These are phyloP conservation scores for Misgurnus mizolepis DNA, from an alignment of 2,113 vertebrate genomes.

Conservation along the genomic window DNA sequence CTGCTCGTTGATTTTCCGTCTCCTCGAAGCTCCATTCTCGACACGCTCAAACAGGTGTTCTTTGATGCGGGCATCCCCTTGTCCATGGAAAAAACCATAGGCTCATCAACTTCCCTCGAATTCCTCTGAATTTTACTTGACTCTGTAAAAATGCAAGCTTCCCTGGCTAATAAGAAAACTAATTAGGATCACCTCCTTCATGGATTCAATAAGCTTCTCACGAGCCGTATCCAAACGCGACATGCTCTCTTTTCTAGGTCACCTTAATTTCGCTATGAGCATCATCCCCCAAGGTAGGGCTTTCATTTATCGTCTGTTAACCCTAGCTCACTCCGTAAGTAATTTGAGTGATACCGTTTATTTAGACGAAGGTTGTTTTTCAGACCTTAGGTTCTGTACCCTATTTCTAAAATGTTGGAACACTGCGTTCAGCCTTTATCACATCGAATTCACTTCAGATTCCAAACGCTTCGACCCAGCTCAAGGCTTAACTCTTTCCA, in stretches of 20 bases:
- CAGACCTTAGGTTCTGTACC: not conserved
- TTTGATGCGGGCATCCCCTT: too few species aligned
- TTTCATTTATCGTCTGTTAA: not conserved
- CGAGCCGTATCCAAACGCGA: not conserved
- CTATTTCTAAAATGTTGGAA: not conserved
- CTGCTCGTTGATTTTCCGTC: too few species aligned
- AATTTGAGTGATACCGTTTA: not conserved
- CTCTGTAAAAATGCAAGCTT: not conserved
- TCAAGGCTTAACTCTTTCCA: too few species aligned
- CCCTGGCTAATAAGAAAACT: not conserved
- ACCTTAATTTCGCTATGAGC: not conserved
- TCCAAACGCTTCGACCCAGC: too few species aligned
- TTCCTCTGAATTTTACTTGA: not conserved
- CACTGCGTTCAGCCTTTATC: too few species aligned
- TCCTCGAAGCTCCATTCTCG: too few species aligned
- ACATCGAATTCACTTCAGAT: too few species aligned
- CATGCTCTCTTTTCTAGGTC: too few species aligned
- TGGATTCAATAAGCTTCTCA: not conserved
- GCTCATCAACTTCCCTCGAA: not conserved
- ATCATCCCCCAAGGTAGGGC: not conserved
- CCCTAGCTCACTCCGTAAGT: not conserved
- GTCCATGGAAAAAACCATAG: too few species aligned
- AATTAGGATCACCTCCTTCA: not conserved
- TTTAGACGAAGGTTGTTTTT: not conserved
- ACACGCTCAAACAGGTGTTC: too few species aligned